Evolutionary conservation across 1,140 invertebrate species (phyloP), one percentile per base, ranked within the genome.

Genomic region (Andrena cerasifolii): DNA sequence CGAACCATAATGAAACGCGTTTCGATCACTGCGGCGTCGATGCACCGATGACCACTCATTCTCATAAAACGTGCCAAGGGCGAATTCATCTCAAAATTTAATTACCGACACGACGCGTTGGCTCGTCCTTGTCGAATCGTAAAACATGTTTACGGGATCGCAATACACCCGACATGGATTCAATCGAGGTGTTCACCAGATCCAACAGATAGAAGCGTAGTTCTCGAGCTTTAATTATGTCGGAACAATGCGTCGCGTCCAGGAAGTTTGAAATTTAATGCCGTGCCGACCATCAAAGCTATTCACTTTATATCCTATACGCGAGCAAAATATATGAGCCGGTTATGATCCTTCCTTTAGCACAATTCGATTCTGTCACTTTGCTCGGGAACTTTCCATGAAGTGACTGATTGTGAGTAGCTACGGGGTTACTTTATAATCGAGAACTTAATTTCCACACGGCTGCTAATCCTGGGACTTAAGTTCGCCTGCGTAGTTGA

Each of bases 201-300:
- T 45, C 4, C 7, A 26, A 45, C 31, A 18, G 49, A 62, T 61
- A 56, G 31, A 67, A 83, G 36, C 62, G 61, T 28, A 78, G 72
- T 71, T 78, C 62, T 40, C 54, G 31, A 49, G 40, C 21, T 56
- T 47, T 76, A 67, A 76, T 76, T 76, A 68, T 12, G 16, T 18
- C 21, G 7, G 14, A 59, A 68, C 62, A 70, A 81, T 77, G 28
- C 47, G 43, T 67, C 63, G 56, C 33, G 26, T 73, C 24, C 33
- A 21, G 8, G 18, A 54, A 43, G 36, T 76, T 63, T 61, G 24
- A 62, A 45, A 62, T 79, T 76, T 68, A 82, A 71, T 47, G 36
- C 76, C 21, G 14, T 65, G 8, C 51, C 58, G 14, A n/a, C 8
- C 26, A 33, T n/a, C 49, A 12, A 45, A 31, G 12, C 45, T 28